These are phyloP conservation scores for Gibbula magus DNA, from an alignment of 2,888 invertebrate genomes.

Conservation along the genomic window DNA sequence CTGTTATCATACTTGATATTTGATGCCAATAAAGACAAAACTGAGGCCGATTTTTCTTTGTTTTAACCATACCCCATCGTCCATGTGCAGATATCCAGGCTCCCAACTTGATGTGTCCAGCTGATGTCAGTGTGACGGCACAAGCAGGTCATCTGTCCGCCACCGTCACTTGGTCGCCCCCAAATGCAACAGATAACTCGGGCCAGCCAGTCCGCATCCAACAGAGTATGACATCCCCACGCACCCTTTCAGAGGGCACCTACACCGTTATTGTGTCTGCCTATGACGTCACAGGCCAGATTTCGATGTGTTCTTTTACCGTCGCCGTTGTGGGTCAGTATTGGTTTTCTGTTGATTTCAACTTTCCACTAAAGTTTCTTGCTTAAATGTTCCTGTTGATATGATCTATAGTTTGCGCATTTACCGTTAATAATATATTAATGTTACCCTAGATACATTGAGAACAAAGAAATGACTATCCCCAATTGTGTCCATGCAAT, in stretches of 20 bases:
- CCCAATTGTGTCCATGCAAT: too few relatives aligned
- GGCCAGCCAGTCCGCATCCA: conserved; percentile 45
- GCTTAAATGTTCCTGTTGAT: too few relatives aligned
- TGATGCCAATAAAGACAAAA: too few relatives aligned
- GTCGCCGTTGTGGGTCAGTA: conserved; percentile 53
- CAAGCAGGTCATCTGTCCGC: conserved; percentile 47
- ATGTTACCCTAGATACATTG: background rate
- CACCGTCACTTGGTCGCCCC: conserved; percentile 47
- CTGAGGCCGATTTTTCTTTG: too few relatives aligned
- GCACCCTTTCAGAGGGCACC: conserved; percentile 46
- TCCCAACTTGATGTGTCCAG: conserved; percentile 52
- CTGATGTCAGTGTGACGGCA: conserved; percentile 35
- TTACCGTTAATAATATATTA: background rate
- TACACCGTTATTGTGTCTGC: conserved; percentile 55
- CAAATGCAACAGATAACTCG: conserved; percentile 54
- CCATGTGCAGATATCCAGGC: conserved; percentile 48
- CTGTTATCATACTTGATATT: too few relatives aligned
- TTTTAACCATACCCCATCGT: too few relatives aligned
- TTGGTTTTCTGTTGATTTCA: background rate
- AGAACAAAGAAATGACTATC: too few relatives aligned
- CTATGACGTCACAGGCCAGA: conserved; percentile 44
- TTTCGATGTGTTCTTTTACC: conserved; percentile 49
- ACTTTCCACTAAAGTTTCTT: too few relatives aligned
- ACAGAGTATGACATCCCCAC: conserved; percentile 52
- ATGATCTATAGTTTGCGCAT: too few relatives aligned